These are phyloP conservation scores for Leucopternis melanops DNA, from an alignment of 2,113 vertebrate genomes.

Conservation along the genomic window DNA sequence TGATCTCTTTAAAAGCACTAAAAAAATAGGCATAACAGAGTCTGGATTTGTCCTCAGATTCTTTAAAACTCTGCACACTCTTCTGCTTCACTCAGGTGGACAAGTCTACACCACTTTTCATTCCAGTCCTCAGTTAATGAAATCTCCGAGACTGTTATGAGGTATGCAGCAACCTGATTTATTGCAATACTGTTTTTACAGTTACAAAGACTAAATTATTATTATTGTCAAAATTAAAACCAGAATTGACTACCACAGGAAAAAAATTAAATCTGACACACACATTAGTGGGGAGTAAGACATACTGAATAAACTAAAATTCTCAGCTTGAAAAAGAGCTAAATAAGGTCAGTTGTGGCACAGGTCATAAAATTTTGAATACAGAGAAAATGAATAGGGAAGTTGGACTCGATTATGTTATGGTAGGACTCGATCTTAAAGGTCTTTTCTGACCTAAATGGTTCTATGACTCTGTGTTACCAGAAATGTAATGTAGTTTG, in stretches of 20 bases:
- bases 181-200: not conserved
- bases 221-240: not conserved
- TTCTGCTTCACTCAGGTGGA: not conserved
- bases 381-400: too few relatives aligned
- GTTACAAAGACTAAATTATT: conserved; percentile 3
- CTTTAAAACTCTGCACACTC: not conserved
- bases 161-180: not conserved
- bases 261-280: not conserved
- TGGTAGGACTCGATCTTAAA: too few relatives aligned
- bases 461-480: not conserved
- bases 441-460: too few relatives aligned
- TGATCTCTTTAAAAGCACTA: not conserved
- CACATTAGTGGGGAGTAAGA: not conserved
- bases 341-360: too few relatives aligned
- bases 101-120: not conserved
- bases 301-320: too few relatives aligned
- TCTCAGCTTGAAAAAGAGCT: too few relatives aligned
- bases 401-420: too few relatives aligned
- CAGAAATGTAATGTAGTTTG: not conserved
- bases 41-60: too few relatives aligned
- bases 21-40: not conserved
- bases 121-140: not conserved
- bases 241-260: not conserved
- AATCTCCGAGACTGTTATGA: not conserved
- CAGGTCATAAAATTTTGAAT: too few relatives aligned